Percentiles rank a stretch among this genome's conserved stretches.
Conservation (phyloP, 2,888 invertebrate genomes). For the Drosophila formosana region DNA sequence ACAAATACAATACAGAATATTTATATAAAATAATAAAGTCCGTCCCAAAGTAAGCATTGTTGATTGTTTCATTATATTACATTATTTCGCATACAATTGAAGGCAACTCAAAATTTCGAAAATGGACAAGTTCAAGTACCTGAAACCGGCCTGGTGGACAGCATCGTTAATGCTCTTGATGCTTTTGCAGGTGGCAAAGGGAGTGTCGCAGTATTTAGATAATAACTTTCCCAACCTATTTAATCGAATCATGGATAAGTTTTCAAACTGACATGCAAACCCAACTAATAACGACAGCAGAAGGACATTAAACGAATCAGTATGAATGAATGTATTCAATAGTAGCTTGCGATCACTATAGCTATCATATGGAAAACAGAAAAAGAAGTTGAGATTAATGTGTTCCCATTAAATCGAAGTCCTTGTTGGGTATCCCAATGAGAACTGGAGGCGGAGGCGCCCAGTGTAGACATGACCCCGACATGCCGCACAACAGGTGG, state of each 20-base stretch:
- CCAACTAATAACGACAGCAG: neutral
- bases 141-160: conserved; percentile 52
- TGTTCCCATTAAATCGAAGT: conserved; percentile 44
- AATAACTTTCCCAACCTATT: neutral
- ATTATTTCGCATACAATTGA: neutral
- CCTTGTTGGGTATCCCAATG: conserved; percentile 20
- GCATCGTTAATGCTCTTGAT: conserved; percentile 44
- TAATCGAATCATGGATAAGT: neutral
- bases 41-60: neutral
- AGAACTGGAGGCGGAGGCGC: conserved; percentile 38
- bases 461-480: conserved; percentile 69
- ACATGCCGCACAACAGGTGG: conserved; percentile 69
- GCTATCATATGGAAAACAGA: conserved; percentile 3
- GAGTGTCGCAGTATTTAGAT: conserved; percentile 19
- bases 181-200: conserved; percentile 37
- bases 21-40: too few species aligned
- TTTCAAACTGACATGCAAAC: neutral
- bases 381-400: conserved; percentile 37
- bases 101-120: conserved; percentile 7
- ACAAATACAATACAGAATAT: too few species aligned
- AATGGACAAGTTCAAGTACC: conserved; percentile 52
- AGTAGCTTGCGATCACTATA: conserved; percentile 5
- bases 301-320: conserved; percentile 1
- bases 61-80: neutral
- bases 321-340: neutral